phyloP scores from a whole-genome alignment of 2,113 vertebrate species.

The Motacilla alba region DNA sequence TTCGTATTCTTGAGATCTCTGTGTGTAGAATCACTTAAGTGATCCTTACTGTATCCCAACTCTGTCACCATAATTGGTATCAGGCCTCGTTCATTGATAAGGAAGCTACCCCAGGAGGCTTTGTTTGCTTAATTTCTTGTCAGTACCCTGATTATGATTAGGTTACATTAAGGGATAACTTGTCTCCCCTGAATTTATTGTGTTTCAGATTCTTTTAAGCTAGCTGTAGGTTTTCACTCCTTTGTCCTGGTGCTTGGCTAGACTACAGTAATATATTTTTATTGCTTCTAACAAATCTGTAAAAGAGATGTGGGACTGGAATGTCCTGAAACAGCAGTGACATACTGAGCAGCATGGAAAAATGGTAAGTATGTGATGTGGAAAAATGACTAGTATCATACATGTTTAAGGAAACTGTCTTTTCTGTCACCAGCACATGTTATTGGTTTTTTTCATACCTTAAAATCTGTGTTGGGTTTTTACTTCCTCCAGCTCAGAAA shows the following conservation, averaged over 20 bases:
- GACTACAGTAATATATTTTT: background rate
- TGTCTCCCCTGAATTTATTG: background rate
- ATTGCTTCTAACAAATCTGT: background rate
- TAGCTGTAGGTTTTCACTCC: background rate
- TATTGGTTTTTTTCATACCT: background rate
- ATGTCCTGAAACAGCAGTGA: background rate
- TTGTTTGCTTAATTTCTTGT: background rate
- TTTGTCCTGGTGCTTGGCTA: background rate
- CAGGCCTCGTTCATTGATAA: background rate
- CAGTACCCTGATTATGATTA: background rate
- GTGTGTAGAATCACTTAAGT: background rate
- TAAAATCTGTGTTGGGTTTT: background rate
- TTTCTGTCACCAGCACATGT: background rate
- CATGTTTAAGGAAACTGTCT: background rate
- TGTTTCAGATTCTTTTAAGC: background rate
- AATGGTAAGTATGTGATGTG: background rate
- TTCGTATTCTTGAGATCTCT: background rate
- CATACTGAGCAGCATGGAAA: rapidly evolving
- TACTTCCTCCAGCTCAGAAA: background rate
- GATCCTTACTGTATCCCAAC: background rate
- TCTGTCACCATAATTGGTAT: background rate
- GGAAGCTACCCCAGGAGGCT: background rate
- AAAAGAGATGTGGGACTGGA: background rate
- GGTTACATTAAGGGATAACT: background rate
- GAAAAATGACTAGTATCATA: background rate